Evolutionary conservation across 2,888 invertebrate species (phyloP).

Genomic region (Geophilus truncorum): DNA sequence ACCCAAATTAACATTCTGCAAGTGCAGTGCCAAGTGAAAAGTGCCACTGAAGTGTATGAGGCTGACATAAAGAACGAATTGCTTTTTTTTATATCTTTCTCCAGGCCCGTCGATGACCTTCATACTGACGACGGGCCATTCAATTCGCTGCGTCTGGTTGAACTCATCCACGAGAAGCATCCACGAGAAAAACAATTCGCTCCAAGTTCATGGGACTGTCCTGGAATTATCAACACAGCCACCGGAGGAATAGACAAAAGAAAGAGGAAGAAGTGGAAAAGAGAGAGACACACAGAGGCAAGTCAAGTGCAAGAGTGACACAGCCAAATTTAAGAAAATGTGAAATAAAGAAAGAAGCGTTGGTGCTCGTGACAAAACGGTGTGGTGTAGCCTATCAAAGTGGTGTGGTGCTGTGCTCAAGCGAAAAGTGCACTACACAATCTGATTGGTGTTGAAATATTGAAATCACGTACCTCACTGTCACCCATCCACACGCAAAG

Average conservation of each 20-base stretch:
- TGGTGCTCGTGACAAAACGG: conserved; percentile 27
- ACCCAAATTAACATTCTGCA: not conserved
- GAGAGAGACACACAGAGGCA: not conserved
- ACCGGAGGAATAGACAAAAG: not conserved
- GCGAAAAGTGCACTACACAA: conserved; percentile 23
- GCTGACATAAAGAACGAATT: conserved; percentile 20
- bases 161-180: not conserved
- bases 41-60: conserved; percentile 14
- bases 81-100: conserved; percentile 8
- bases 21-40: conserved; percentile 20
- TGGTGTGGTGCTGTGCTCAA: not conserved
- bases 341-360: not conserved
- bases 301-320: conserved; percentile 22
- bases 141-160: conserved; percentile 1
- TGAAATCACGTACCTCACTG: conserved; percentile 66
- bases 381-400: not conserved
- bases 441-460: conserved; percentile 3
- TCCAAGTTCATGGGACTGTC: conserved; percentile 31
- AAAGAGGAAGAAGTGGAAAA: not conserved
- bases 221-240: conserved; percentile 30
- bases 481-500: conserved; percentile 81
- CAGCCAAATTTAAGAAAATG: not conserved
- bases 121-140: not conserved
- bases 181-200: conserved; percentile 30
- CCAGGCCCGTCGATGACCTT: conserved; percentile 9